Conservation (phyloP, 2,797 vertebrate genomes). For the Thunnus albacares region DNA sequence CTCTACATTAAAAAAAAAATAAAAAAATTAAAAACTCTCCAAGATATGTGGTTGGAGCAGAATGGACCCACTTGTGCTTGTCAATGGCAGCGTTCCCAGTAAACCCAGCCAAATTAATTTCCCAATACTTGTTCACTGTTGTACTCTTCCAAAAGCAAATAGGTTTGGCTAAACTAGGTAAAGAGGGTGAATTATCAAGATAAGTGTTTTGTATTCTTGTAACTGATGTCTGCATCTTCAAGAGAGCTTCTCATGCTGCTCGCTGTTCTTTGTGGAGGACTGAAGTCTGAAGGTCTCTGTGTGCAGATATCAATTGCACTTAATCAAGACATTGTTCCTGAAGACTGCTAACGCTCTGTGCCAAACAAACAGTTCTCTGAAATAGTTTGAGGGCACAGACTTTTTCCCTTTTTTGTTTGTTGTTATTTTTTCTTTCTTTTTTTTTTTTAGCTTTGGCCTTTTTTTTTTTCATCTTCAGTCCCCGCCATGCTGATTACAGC, state of each 20-base stretch:
- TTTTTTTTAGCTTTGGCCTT: constrained; percentile 30
- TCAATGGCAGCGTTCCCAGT: constrained; percentile 30
- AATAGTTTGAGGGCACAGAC: constrained; percentile 30
- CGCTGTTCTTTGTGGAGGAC: constrained; percentile 30
- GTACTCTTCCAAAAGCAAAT: constrained; percentile 27
- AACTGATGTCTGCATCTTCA: constrained; percentile 11
- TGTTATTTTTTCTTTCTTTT: background rate
- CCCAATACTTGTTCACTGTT: background rate
- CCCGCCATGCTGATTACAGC: constrained; percentile 66
- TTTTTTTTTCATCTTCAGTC: constrained; percentile 43
- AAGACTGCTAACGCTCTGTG: constrained; percentile 25
- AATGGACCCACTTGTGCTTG: constrained; percentile 1
- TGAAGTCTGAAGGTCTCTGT: constrained; percentile 24
- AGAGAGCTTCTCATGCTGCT: constrained; percentile 12
- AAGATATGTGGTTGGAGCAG: constrained; percentile 18
- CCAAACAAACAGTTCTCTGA: constrained; percentile 44
- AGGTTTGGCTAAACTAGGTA: constrained; percentile 18
- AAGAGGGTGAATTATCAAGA: constrained; percentile 46
- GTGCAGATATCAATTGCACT: constrained; percentile 55
- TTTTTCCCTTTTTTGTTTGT: constrained; percentile 15
- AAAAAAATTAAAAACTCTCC: background rate
- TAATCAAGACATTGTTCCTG: constrained; percentile 53
- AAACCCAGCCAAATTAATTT: constrained; percentile 21
- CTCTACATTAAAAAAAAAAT: background rate
- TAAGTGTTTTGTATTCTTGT: constrained; percentile 37